Base-by-base conservation (phyloP, 2,888 invertebrate species). In the Liposcelis brunnea region DNA sequence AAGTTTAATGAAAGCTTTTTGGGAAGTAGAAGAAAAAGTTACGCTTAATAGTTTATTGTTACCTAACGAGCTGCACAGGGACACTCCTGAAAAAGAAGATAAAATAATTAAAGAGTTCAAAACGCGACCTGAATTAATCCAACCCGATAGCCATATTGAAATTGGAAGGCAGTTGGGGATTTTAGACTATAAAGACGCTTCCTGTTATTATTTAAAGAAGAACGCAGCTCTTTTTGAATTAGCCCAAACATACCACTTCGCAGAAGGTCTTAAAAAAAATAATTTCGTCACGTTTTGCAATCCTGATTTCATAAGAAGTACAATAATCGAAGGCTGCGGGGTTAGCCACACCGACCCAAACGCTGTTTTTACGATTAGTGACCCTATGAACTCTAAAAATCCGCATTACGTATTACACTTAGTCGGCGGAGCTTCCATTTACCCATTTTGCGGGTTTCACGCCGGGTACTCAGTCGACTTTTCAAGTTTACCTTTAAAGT, bases 251-350 rank as follows among this genome's bases (percentile, higher is more conserved):
- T 70, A 71, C 59, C 69, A 68, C 54, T 68, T 73, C 47, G 58
- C 63, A 1, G 57, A 65, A 43, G 58, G 63, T 44, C 55, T 72
- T 5, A 61, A 65, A 16, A 60, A 68, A 1, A 59, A 63, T 10
- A 63, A 69, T n/a, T 80, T 73, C 56, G 58, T 69, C 0, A 75
- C 75, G 55, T 75, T 80, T 54, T 74, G 78, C 1, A 84, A 83
- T 59, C 70, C 84, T 1, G 85, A 87, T 63, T 85, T 87, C 63
- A 70, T 74, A 4, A 74, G 80, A 46, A 80, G 80, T 56, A 63
- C 81, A 2, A 64, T 87, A 2, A 65, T 83, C 5, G 85, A 89
- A 64, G 85, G 81, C 42, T 72, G 77, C 54, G 78, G 78, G 2
- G 56, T 64, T 16, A 66, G 75, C 55, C 72, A 74, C 35, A 65